phyloP scores from a whole-genome alignment of 2,888 invertebrate genomes.

The Stenoptilia bipunctidactyla region DNA sequence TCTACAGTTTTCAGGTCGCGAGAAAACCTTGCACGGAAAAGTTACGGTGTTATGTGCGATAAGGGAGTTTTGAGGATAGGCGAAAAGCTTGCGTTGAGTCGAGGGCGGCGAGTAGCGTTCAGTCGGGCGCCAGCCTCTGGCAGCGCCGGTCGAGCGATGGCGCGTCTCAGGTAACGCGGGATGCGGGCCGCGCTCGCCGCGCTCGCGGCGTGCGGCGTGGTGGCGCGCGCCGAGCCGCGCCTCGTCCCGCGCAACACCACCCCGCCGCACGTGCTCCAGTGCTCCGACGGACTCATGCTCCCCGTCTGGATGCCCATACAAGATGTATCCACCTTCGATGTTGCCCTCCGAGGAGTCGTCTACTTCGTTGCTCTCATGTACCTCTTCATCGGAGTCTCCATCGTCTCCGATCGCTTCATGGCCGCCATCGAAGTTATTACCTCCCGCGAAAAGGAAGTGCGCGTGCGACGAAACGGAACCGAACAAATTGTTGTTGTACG shows the following conservation, averaged over 20 bases:
- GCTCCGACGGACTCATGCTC: conserved; percentile 87
- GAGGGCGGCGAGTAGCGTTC: conserved; percentile 35
- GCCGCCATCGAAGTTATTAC: conserved; percentile 99
- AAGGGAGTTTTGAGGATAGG: conserved; percentile 1
- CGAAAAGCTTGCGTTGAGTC: conserved; percentile 19
- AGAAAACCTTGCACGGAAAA: background rate
- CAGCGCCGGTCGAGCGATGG: conserved; percentile 57
- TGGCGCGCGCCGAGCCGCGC: conserved; percentile 53
- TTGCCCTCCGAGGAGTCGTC: conserved; percentile 86
- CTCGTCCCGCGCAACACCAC: conserved; percentile 47
- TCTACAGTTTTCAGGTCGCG: background rate
- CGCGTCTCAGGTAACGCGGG: conserved; percentile 49
- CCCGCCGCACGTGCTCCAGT: conserved; percentile 60
- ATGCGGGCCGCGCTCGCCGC: conserved; percentile 65
- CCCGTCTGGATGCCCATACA: conserved; percentile 91
- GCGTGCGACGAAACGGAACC: conserved; percentile 89
- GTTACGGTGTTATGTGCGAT: conserved; percentile 1
- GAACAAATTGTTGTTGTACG: conserved; percentile 93
- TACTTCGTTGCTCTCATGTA: conserved; percentile 93
- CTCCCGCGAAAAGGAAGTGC: conserved; percentile 95
- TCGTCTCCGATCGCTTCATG: conserved; percentile 99
- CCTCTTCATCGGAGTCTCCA: conserved; percentile 98
- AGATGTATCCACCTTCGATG: conserved; percentile 80
- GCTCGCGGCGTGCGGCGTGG: conserved; percentile 59
- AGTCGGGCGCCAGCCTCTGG: conserved; percentile 65